phyloP scores from a whole-genome alignment of 2,797 vertebrate genomes.

The Australoheros facetus region DNA sequence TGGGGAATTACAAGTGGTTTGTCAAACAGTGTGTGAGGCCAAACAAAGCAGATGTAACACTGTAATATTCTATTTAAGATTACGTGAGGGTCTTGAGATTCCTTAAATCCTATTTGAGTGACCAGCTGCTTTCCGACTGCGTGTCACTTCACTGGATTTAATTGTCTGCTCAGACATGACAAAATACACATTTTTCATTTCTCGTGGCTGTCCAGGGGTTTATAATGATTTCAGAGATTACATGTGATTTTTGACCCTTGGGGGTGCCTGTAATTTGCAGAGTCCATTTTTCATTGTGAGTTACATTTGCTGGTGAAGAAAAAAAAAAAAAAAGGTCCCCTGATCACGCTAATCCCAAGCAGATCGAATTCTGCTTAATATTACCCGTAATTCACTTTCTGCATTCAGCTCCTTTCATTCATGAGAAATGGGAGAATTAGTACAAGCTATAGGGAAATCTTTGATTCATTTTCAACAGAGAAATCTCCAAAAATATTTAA shows the following conservation, averaged over 20 bases:
- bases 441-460: neutral
- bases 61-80: slow-evolving; percentile 64
- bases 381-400: slow-evolving; percentile 44
- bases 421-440: slow-evolving; percentile 29
- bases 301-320: slow-evolving; percentile 18
- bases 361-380: slow-evolving; percentile 54
- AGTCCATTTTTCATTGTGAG: slow-evolving; percentile 33
- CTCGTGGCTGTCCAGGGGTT: slow-evolving; percentile 27
- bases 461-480: slow-evolving; percentile 1
- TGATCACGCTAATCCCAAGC: slow-evolving; percentile 33
- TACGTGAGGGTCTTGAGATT: slow-evolving; percentile 61
- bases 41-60: slow-evolving; percentile 60
- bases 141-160: slow-evolving; percentile 50
- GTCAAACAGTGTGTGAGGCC: slow-evolving; percentile 54
- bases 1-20: slow-evolving; percentile 57
- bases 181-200: slow-evolving; percentile 44
- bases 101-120: slow-evolving; percentile 59
- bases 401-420: slow-evolving; percentile 33
- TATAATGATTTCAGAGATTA: slow-evolving; percentile 49
- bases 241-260: slow-evolving; percentile 36
- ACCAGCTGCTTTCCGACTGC: slow-evolving; percentile 45
- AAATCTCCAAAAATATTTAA: neutral
- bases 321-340: neutral
- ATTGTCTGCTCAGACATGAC: slow-evolving; percentile 52
- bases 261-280: slow-evolving; percentile 25